Conservation (phyloP, 2,113 vertebrate species). For the Chaetodon trifascialis region DNA sequence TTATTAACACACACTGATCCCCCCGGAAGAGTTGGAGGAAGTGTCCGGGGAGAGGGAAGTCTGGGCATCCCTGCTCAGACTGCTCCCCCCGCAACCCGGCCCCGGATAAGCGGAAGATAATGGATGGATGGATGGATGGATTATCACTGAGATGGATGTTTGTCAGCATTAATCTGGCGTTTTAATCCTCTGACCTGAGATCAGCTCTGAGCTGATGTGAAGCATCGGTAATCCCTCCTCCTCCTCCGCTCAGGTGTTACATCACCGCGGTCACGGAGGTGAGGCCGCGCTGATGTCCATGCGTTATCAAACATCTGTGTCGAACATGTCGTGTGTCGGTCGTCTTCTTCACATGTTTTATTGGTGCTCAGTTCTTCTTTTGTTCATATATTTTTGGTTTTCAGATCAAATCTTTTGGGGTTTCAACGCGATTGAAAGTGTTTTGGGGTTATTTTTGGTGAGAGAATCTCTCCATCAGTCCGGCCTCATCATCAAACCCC, state of each 20-base stretch:
- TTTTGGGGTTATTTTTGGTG: no score
- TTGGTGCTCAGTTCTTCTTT: not conserved
- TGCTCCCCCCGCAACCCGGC: no score
- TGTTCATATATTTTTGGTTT: no score
- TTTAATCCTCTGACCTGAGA: slow-evolving; percentile 48
- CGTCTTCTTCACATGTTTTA: not conserved
- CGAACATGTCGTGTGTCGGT: not conserved
- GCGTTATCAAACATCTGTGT: slow-evolving; percentile 37
- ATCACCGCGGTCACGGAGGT: slow-evolving; percentile 12
- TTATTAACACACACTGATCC: no score
- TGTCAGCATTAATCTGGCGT: slow-evolving; percentile 31
- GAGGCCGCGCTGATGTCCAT: not conserved
- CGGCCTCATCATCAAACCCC: no score
- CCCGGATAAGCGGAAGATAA: no score
- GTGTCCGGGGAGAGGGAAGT: no score
- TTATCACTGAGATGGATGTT: slow-evolving; percentile 27
- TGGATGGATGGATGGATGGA: no score
- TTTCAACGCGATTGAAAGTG: not conserved
- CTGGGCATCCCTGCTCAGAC: no score
- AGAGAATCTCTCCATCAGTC: no score
- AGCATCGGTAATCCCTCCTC: slow-evolving; percentile 44
- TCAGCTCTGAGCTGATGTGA: slow-evolving; percentile 28
- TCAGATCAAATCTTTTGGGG: no score
- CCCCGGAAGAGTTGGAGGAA: no score
- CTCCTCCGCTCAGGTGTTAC: slow-evolving; percentile 34